These are phyloP conservation scores for Deilephila elpenor DNA, from an alignment of 2,888 invertebrate genomes.

Conservation along the genomic window DNA sequence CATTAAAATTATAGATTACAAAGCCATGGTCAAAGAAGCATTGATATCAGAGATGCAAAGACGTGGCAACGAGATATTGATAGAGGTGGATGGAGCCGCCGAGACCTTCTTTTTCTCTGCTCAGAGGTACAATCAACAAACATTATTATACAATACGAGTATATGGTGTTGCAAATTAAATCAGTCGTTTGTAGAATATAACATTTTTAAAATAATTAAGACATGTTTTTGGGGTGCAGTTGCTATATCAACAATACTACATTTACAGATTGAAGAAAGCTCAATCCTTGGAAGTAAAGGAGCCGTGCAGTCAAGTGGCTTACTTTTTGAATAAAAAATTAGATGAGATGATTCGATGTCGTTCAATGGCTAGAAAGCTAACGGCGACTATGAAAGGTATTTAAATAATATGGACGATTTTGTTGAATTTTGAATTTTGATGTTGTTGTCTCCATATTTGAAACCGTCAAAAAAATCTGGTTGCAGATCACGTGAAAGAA, in stretches of 20 bases:
- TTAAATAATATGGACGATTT: background rate
- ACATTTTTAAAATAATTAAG: too few relatives aligned
- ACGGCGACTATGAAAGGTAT: slow-evolving; percentile 68
- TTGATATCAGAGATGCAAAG: slow-evolving; percentile 76
- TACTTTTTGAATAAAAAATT: slow-evolving; percentile 60
- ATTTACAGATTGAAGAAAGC: slow-evolving; percentile 61
- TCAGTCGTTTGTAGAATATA: too few relatives aligned
- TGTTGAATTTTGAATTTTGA: background rate
- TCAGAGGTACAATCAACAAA: slow-evolving; percentile 62
- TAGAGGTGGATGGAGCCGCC: slow-evolving; percentile 58
- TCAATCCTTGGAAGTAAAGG: slow-evolving; percentile 45
- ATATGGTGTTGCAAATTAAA: too few relatives aligned
- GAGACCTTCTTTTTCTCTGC: slow-evolving; percentile 75
- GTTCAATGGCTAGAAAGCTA: slow-evolving; percentile 66
- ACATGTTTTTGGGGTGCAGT: too few relatives aligned
- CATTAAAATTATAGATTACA: slow-evolving; percentile 57
- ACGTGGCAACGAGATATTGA: slow-evolving; percentile 66
- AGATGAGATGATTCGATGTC: slow-evolving; percentile 62
- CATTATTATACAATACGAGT: too few relatives aligned
- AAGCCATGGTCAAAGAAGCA: slow-evolving; percentile 58
- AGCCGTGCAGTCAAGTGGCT: slow-evolving; percentile 56
- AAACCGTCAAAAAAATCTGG: slow-evolving; percentile 26
- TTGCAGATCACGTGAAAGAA: slow-evolving; percentile 67
- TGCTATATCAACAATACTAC: background rate
- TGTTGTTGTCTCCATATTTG: background rate